Percentiles rank a stretch among this genome's conserved stretches.
phyloP scores from a whole-genome alignment of 2,797 vertebrate genomes.

The Gymnoscopelus microlampas region DNA sequence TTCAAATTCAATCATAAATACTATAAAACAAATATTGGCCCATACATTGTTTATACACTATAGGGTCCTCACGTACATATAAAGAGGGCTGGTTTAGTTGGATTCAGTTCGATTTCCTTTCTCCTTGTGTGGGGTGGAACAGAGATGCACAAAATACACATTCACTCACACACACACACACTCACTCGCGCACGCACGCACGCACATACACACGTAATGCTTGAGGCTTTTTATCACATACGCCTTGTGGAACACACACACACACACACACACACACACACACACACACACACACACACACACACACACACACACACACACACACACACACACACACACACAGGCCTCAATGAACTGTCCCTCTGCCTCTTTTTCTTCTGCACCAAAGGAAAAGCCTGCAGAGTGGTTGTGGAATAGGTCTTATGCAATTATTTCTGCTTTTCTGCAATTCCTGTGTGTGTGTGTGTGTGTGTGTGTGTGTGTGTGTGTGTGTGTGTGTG shows the following conservation, averaged over 20 bases:
- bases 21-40: too few relatives aligned
- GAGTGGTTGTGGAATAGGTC: conserved; percentile 42
- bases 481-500: conserved; percentile 22
- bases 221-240: too few relatives aligned
- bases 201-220: too few relatives aligned
- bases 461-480: conserved; percentile 7
- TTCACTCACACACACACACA: too few relatives aligned
- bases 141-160: background rate
- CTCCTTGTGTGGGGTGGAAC: conserved; percentile 25
- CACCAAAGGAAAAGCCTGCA: conserved; percentile 33
- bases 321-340: conserved; percentile 17
- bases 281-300: background rate
- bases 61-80: too few relatives aligned
- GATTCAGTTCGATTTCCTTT: conserved; percentile 41
- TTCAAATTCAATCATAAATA: too few relatives aligned
- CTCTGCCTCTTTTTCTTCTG: conserved; percentile 28
- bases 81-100: conserved; percentile 29
- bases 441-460: conserved; percentile 34
- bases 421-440: conserved; percentile 59
- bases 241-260: background rate
- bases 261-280: conserved; percentile 20
- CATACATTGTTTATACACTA: too few relatives aligned
- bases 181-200: too few relatives aligned
- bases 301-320: background rate
- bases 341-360: conserved; percentile 20